Evolutionary conservation across 30 jellyfish, hydroid and myxozoan species (phyloP).

Genomic region (Morbakka virulenta): DNA sequence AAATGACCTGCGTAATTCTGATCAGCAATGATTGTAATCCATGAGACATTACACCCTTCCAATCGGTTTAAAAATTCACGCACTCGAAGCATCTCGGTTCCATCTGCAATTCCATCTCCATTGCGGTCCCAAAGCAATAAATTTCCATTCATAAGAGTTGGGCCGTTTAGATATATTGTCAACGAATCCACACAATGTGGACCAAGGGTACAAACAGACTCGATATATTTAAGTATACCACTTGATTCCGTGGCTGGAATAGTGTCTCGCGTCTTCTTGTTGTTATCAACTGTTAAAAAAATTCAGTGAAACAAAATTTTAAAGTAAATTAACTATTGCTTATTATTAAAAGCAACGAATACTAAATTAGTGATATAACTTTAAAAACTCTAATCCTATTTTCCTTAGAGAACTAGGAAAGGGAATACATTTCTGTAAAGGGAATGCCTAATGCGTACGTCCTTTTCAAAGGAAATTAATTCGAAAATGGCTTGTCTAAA

Average conservation of each 20-base stretch:
- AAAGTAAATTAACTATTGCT: not conserved
- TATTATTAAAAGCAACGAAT: not conserved
- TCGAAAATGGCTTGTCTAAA: too few species aligned
- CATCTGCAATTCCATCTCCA: constrained; percentile 86
- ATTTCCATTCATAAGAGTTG: constrained; percentile 88
- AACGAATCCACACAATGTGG: constrained; percentile 76
- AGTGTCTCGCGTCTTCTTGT: constrained; percentile 76
- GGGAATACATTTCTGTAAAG: too few species aligned
- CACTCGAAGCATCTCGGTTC: constrained; percentile 71
- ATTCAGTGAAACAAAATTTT: not conserved
- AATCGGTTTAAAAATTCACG: constrained; percentile 61
- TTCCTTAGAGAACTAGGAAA: too few species aligned
- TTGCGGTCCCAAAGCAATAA: constrained; percentile 89
- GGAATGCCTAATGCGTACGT: too few species aligned
- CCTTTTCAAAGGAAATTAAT: too few species aligned
- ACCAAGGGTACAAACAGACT: constrained; percentile 57
- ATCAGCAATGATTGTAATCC: constrained; percentile 83
- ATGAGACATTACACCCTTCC: constrained; percentile 75
- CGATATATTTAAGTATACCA: constrained; percentile 63
- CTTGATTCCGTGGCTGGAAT: constrained; percentile 93
- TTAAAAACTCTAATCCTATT: not conserved
- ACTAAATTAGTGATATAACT: not conserved
- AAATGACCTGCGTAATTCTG: constrained; percentile 96
- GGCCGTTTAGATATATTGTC: constrained; percentile 86
- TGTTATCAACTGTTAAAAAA: constrained; percentile 69